Base-by-base conservation (phyloP, 1,140 invertebrate species). In the Brachionus manjavacas region DNA sequence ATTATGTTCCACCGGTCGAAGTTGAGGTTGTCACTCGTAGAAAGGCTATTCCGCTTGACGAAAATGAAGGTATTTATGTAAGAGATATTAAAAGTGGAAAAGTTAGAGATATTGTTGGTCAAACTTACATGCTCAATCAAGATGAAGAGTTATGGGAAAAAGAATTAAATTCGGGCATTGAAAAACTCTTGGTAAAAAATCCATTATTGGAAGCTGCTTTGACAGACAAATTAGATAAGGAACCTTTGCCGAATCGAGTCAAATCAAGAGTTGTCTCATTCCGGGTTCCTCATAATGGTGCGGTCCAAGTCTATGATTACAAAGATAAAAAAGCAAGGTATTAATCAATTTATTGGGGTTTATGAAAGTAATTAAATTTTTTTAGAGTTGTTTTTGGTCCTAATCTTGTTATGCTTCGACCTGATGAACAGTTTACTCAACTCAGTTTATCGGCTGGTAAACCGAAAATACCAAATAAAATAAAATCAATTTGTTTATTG, bases 1-100 rank as follows among this genome's bases (percentile, higher is more conserved):
- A 91, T 85, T 91, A 91, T 86, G 90, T 91, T 9, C 91, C 91
- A 39, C 88, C 90, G 20, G 89, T 90, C 20, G 89, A 91, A 86
- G 90, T 91, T 7, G 90, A 91, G 85, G 90, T 91, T 28, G 86
- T 91, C 1, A 87, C 87, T 55, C 88, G 90, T 84, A 85, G 90
- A 84, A 86, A 88, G 70, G 89, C 91, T 16, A 91, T 91, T 49
- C 90, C 91, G 66, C 86, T 91, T 66, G 91, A 91, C 87, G 90
- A 91, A 76, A 91, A 91, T 86, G 91, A 91, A 87, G 91, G 91
- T 41, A 91, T 91, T 83, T 91, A 91, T 87, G 90, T 91, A 66
- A 83, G 91, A 46, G 89, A 91, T 86, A 88, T 90, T 23, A 91
- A 91, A 85, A 89, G 87, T 86, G 91, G 91, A 80, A 88, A 90